Conservation (phyloP, 1,140 invertebrate species). For the Harpegnathos saltator region DNA sequence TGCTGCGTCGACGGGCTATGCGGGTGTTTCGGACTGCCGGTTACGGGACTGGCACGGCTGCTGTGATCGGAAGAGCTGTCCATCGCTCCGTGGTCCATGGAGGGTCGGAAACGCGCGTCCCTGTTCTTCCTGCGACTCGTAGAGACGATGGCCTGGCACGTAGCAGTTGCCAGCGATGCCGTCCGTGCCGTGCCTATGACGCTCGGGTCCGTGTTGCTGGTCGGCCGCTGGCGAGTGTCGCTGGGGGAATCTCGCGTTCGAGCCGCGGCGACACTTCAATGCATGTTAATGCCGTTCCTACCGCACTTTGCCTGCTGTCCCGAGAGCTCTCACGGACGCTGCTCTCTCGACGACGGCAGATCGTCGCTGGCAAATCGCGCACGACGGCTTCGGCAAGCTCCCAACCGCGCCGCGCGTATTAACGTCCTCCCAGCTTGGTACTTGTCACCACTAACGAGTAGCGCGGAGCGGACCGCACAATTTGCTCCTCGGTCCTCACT, state of each 20-base stretch:
- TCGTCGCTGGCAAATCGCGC: too few relatives aligned
- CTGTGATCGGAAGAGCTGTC: constrained; percentile 88
- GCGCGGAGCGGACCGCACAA: constrained; percentile 55
- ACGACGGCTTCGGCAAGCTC: too few relatives aligned
- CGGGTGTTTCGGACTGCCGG: constrained; percentile 82
- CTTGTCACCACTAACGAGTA: not conserved
- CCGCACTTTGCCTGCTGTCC: not conserved
- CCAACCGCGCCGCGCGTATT: not conserved
- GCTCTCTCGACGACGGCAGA: not conserved
- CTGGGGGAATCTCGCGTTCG: not conserved
- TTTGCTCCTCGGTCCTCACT: constrained; percentile 72
- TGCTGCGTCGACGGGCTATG: constrained; percentile 80
- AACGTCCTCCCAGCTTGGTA: not conserved
- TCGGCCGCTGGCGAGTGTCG: constrained; percentile 52
- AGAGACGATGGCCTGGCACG: constrained; percentile 41
- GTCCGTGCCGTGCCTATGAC: constrained; percentile 19
- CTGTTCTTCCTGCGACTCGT: constrained; percentile 49
- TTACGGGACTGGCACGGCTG: constrained; percentile 84
- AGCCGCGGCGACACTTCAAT: constrained; percentile 26
- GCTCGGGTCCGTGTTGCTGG: constrained; percentile 41
- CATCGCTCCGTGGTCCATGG: constrained; percentile 86
- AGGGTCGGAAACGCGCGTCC: constrained; percentile 66
- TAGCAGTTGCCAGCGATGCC: constrained; percentile 30
- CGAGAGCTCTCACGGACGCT: not conserved
- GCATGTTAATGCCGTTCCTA: constrained; percentile 43